Evolutionary conservation across 2,888 invertebrate genomes (phyloP), one percentile per base, ranked within the genome.

Genomic region (Chymomyza amoena): DNA sequence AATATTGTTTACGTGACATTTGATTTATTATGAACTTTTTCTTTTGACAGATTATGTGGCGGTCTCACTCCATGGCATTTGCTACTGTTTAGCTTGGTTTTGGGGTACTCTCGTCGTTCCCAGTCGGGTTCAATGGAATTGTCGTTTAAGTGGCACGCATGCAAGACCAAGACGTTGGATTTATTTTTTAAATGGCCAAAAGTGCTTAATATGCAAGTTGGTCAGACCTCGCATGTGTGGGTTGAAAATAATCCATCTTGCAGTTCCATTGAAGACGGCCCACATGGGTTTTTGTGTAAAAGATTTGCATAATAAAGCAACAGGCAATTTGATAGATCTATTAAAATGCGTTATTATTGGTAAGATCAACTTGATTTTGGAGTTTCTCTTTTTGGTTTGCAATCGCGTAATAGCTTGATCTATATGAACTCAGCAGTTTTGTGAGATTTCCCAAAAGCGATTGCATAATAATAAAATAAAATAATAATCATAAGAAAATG

Each of bases 11-110:
- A 89, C 87, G 87, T 87, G 87, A 87, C 84, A 87, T 89, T 89
- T 89, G 87, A 89, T 90, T 89, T 89, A 89, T 89, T 89, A 87
- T 85, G 87, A 82, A 89, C 87, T 84, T 90, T 81, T 81, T 66
- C 81, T 84, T 89, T 89, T 89, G 90, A 90, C 89, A 89, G 90
- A 89, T 89, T 90, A 89, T 87, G 87, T 88, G 84, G 86, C 81
- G 81, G 81, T 76, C 74, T 71, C 84, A 74, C 78, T 83, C 73
- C 76, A 69, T 70, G 70, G 70, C 74, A 78, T 72, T 75, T 72
- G 85, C 86, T 86, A 86, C 88, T 79, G 86, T 86, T 76, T 74
- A 52, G 28, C 50, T 45, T n/a, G n/a, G n/a, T n/a, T 7, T 60
- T 57, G 56, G 25, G 32, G 7, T 32, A 7, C 64, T 59, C 62